A percentile compares a stretch with the other conserved stretches of the same genome.
phyloP scores from a whole-genome alignment of 2,888 invertebrate species.

The Epinotia ramella region DNA sequence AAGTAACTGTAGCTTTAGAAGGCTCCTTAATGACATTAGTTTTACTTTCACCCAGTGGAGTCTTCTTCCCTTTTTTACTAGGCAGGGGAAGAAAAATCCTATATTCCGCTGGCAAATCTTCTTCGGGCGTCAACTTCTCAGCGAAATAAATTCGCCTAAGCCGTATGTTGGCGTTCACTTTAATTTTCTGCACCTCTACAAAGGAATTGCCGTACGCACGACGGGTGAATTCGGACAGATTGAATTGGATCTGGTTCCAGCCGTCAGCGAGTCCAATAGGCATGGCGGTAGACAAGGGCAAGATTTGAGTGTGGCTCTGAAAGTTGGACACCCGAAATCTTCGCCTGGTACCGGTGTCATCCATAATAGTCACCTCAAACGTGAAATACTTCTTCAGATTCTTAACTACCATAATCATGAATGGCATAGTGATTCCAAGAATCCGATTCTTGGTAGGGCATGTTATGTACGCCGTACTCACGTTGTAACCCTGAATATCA shows the following conservation, averaged over 20 bases:
- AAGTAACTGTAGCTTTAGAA: background rate
- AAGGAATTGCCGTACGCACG: slow-evolving; percentile 98
- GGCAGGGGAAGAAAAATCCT: slow-evolving; percentile 90
- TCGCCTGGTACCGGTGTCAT: slow-evolving; percentile 95
- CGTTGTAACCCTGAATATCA: slow-evolving; percentile 98
- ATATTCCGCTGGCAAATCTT: slow-evolving; percentile 95
- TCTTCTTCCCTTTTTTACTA: slow-evolving; percentile 62
- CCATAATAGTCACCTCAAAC: slow-evolving; percentile 94
- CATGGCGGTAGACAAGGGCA: slow-evolving; percentile 97
- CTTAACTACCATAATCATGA: slow-evolving; percentile 97
- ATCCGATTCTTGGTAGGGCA: slow-evolving; percentile 96
- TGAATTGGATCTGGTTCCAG: slow-evolving; percentile 97
- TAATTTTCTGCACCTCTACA: slow-evolving; percentile 94
- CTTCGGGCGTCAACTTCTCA: slow-evolving; percentile 93
- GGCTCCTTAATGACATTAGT: slow-evolving; percentile 46
- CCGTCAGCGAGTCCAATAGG: slow-evolving; percentile 96
- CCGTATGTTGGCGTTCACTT: slow-evolving; percentile 98
- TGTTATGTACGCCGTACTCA: slow-evolving; percentile 97
- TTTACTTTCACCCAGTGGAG: slow-evolving; percentile 45
- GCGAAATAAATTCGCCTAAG: slow-evolving; percentile 97
- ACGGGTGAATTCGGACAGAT: slow-evolving; percentile 97
- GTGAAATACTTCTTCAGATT: slow-evolving; percentile 99
- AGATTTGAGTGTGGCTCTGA: slow-evolving; percentile 89
- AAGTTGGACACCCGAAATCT: slow-evolving; percentile 98
- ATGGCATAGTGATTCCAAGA: slow-evolving; percentile 97